Evolutionary conservation across 2,113 vertebrate genomes (phyloP).

Genomic region (Pachycephala philippinensis): DNA sequence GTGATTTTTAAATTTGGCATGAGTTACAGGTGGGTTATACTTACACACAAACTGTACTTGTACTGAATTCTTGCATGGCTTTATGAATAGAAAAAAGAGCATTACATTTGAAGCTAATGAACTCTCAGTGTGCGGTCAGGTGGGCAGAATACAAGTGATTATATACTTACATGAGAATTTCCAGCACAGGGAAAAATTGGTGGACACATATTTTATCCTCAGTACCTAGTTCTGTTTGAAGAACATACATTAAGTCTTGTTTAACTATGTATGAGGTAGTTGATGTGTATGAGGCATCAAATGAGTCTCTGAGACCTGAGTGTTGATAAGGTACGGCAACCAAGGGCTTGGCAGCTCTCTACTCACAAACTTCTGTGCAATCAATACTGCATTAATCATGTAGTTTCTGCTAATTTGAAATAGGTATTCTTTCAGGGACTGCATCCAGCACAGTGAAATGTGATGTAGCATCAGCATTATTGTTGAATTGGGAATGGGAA

Average conservation of each 20-base stretch:
- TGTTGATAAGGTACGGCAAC: neutral
- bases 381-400: slow-evolving; percentile 49
- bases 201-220: neutral
- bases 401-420: slow-evolving; percentile 25
- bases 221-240: neutral
- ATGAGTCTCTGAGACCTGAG: neutral
- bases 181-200: neutral
- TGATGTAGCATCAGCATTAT: neutral
- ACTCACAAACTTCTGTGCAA: neutral
- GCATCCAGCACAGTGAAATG: neutral
- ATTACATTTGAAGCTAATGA: neutral
- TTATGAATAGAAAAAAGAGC: neutral
- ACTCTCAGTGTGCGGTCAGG: neutral
- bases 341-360: neutral
- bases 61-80: neutral
- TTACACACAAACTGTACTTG: neutral
- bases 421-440: neutral
- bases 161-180: neutral
- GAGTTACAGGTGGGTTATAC: neutral
- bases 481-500: neutral
- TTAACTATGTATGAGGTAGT: slow-evolving; percentile 24
- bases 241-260: neutral
- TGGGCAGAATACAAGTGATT: neutral
- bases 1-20: neutral
- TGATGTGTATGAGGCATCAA: slow-evolving; percentile 23